phyloP scores from a whole-genome alignment of 2,888 invertebrate genomes.

The Plagiodera versicolora region DNA sequence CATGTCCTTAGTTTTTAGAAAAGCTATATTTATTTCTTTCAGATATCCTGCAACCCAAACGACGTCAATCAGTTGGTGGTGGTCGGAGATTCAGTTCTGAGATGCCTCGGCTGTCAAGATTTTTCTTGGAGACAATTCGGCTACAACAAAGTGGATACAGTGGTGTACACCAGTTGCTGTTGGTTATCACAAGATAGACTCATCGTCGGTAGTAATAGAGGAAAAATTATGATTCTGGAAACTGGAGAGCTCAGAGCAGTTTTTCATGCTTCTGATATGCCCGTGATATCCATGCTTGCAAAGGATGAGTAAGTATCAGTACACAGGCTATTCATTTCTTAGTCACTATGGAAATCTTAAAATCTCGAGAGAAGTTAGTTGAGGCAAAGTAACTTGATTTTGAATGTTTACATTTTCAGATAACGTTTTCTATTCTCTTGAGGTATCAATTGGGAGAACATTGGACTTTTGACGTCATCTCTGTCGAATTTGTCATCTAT shows the following conservation, averaged over 20 bases:
- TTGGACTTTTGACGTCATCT: too few species aligned
- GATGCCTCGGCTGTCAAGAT: conserved; percentile 76
- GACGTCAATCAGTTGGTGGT: conserved; percentile 76
- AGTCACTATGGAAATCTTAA: too few species aligned
- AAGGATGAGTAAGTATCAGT: conserved; percentile 61
- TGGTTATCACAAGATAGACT: conserved; percentile 85
- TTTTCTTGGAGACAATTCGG: conserved; percentile 82
- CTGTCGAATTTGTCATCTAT: too few species aligned
- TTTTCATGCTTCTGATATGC: conserved; percentile 64
- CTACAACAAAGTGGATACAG: conserved; percentile 78
- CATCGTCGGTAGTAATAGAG: conserved; percentile 78
- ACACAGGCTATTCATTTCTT: too few species aligned
- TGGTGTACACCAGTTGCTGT: conserved; percentile 72
- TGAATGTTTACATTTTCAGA: too few species aligned
- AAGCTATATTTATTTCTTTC: background rate
- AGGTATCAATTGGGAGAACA: too few species aligned
- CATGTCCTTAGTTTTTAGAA: too few species aligned
- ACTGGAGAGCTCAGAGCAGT: conserved; percentile 78
- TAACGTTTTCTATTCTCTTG: too few species aligned
- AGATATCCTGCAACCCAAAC: conserved; percentile 78
- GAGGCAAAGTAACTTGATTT: too few species aligned
- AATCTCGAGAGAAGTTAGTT: too few species aligned
- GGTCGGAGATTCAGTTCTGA: conserved; percentile 66
- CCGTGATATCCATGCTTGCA: conserved; percentile 64
- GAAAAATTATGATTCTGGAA: conserved; percentile 78